Evolutionary conservation across 2,888 invertebrate species (phyloP), one percentile per base, ranked within the genome.

Genomic region (Protonemura montana): DNA sequence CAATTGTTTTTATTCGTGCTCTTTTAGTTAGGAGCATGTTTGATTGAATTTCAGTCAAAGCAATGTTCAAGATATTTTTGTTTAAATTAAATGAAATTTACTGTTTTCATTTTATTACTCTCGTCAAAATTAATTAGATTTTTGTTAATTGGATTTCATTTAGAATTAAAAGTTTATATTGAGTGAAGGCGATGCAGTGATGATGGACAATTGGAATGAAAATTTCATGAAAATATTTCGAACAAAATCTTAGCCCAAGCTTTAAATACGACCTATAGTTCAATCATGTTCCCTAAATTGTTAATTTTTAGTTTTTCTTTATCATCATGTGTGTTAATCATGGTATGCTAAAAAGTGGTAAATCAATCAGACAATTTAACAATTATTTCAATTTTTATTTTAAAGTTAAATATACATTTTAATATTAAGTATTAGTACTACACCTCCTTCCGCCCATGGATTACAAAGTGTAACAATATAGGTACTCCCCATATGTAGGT

Each of bases 101-200:
- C 10, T 27, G 78, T 78, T 27, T 78, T 78, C 78, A 78, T 78
- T 78, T 78, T 27, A 78, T 26, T 78, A 28, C 6, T 26, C 26
- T 27, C 28, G 78, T 3, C 7, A 78, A 78, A 78, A 27, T 78
- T 78, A 78, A 78, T 78, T 78, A 78, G 78, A 78, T 25, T 78
- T 78, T 78, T 78, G 27, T 78, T 78, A 78, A 78, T 78, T 78
- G 78, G 78, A 26, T 78, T 78, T 27, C 28, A 78, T 78, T 78
- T 27, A 27, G 78, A 78, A 78, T 78, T 78, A 78, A 78, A 78
- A 78, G 78, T 78, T 78, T 78, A 78, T 59, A n/a, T 59, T 59
- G 59, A 21, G 16, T 59, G 59, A 59, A 59, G 1, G 59, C 7
- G 7, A 59, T 21, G 7, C 16, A 21, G 3, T 3, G 59, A 3